Percentiles rank a stretch among this genome's conserved stretches.
Evolutionary conservation across 2,113 vertebrate genomes (phyloP).

Genomic region (crab-eating macaque (Macaca fascicularis)): T2T-MFA8v1.1 NC_088381.1:121728501-121729000

Average conservation of each 20-base stretch:
- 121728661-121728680: not conserved
- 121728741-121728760: not conserved
- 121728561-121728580: too few species aligned
- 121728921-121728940: not conserved
- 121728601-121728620: not conserved
- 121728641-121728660: not conserved
- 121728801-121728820: not conserved
- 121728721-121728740: not conserved
- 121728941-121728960: not conserved
- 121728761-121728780: not conserved
- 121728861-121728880: constrained; percentile 29
- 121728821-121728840: not conserved
- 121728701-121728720: not conserved
- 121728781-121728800: not conserved
- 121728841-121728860: not conserved
- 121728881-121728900: not conserved
- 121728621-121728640: not conserved
- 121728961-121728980: not conserved
- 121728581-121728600: too few species aligned
- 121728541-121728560: too few species aligned
- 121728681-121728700: constrained; percentile 36
- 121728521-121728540: too few species aligned
- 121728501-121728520: too few species aligned
- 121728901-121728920: constrained; percentile 12
- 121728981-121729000: not conserved